Conservation (phyloP, 2,113 vertebrate species). For the Chaetorhynchus papuensis region DNA sequence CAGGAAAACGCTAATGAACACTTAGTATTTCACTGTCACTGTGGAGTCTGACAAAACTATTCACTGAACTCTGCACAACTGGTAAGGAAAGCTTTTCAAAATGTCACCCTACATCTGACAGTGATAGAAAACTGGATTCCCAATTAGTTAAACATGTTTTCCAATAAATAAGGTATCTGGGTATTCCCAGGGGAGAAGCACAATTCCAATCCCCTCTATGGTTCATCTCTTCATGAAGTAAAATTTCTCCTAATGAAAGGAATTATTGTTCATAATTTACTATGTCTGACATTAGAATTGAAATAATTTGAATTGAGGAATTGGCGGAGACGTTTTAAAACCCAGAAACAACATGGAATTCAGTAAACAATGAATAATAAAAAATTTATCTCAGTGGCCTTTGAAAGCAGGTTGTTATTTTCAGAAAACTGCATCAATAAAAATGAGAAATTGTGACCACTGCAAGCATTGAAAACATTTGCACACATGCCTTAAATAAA, state of each 20-base stretch:
- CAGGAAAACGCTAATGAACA: not conserved
- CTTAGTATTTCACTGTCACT: not conserved
- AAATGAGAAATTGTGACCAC: not conserved
- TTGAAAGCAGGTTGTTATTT: constrained; percentile 32
- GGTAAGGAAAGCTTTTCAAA: not conserved
- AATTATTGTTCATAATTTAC: constrained; percentile 58
- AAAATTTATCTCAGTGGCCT: not conserved
- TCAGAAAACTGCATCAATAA: not conserved
- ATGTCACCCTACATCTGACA: not conserved
- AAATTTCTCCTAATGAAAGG: constrained; percentile 35
- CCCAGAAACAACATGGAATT: not conserved
- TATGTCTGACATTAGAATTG: constrained; percentile 50
- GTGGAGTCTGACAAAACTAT: not conserved
- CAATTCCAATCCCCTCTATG: not conserved
- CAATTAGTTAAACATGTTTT: not conserved
- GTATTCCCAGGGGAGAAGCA: not conserved
- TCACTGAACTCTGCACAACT: not conserved
- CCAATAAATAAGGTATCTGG: not conserved
- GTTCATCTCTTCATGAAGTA: constrained; percentile 43
- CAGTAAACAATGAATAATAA: constrained; percentile 31
- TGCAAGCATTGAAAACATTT: not conserved
- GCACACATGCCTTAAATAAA: constrained; percentile 38
- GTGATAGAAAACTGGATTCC: not conserved
- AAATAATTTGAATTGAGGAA: constrained; percentile 59
- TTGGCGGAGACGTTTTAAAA: constrained; percentile 34